Conservation (phyloP, 2,888 invertebrate genomes). For the Hoplodrina ambigua region DNA sequence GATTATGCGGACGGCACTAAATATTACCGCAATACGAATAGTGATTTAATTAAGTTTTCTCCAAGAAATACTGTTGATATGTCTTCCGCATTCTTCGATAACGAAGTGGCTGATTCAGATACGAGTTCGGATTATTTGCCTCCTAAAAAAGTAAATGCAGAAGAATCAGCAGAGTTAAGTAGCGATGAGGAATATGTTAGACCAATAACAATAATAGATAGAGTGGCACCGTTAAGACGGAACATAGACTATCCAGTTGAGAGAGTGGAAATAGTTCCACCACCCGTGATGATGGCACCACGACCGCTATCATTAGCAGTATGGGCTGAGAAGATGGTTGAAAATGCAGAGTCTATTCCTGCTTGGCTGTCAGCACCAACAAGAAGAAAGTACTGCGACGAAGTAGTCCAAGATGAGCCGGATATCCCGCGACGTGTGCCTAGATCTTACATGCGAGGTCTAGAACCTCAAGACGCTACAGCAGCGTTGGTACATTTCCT, state of each 20-base stretch:
- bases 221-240: constrained; percentile 79
- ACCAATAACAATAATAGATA: constrained; percentile 82
- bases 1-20: constrained; percentile 62
- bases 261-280: constrained; percentile 86
- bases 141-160: constrained; percentile 52
- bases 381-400: constrained; percentile 80
- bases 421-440: constrained; percentile 83
- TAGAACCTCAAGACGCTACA: constrained; percentile 94
- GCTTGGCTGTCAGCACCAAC: constrained; percentile 87
- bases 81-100: constrained; percentile 73
- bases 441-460: constrained; percentile 90
- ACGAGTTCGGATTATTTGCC: constrained; percentile 79
- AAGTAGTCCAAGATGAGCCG: constrained; percentile 80
- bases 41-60: constrained; percentile 84
- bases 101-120: constrained; percentile 74
- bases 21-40: constrained; percentile 66
- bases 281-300: constrained; percentile 85
- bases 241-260: constrained; percentile 79
- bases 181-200: constrained; percentile 83
- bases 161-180: constrained; percentile 66
- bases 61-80: constrained; percentile 70
- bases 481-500: constrained; percentile 92
- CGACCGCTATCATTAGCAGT: constrained; percentile 82
- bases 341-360: constrained; percentile 90
- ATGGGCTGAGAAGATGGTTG: constrained; percentile 88